Evolutionary conservation across 2,113 vertebrate species (phyloP), one percentile per base, ranked within the genome.

Genomic region (Saguinus midas): DNA sequence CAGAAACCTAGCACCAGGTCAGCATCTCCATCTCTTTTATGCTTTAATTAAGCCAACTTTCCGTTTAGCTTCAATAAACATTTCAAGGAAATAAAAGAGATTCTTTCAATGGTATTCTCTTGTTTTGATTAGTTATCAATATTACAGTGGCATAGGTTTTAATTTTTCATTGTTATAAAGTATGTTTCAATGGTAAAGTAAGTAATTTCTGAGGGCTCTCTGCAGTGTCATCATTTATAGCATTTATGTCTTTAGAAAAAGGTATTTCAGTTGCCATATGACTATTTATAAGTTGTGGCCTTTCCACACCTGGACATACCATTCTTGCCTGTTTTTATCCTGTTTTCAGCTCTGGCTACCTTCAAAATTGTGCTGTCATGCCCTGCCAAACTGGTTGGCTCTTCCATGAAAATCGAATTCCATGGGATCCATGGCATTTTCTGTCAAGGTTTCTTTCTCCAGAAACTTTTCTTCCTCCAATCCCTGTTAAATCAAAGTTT

Each of bases 391-490:
- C 23, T 52, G 43, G 20, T 84, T 94, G 91, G 2, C 72, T 87
- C 43, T 7, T 23, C 37, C 21, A 58, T 61, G 73, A 50, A 94
- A 84, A 78, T 25, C 23, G 32, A 93, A 84, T 93, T 97, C 70
- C 9, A 0, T 66, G 48, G 32, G 68, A 72, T 72, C 83, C 23
- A 9, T 82, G 48, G 75, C 66, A 61, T 97, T 97, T 96, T 97
- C 80, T 85, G 5, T 84, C n/a, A 37, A 52, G 18, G 13, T 82
- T 93, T 95, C 40, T 94, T 96, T 96, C 80, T 96, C 58, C 87
- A 58, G 86, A 96, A 97, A 87, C 66, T 68, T 90, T n/a, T 90
- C 55, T 96, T 95, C 29, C 10, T 48, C 17, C 58, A 14, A 2
- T 23, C 37, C 1, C 52, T 20, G 75, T 68, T 91, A 87, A 91